Conservation (phyloP, 2,888 invertebrate species). For the Piscicola geometra region DNA sequence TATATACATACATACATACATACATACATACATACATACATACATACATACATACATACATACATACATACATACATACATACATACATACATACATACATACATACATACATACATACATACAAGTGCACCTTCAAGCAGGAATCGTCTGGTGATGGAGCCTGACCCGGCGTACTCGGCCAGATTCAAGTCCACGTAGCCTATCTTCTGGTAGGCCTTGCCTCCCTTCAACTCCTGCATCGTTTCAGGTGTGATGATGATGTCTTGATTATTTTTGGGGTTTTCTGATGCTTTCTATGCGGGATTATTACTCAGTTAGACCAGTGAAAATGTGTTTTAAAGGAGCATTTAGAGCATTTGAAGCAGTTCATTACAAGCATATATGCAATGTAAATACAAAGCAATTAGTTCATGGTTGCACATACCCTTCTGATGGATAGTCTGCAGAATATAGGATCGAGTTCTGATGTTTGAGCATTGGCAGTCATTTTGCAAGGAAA, state of each 20-base stretch:
- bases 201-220: constrained; percentile 85
- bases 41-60: constrained; percentile 19
- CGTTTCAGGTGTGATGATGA: too few species aligned
- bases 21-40: constrained; percentile 14
- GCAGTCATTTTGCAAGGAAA: constrained; percentile 96
- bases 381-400: too few species aligned
- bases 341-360: too few species aligned
- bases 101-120: constrained; percentile 20
- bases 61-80: constrained; percentile 22
- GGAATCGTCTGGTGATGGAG: constrained; percentile 74
- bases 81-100: constrained; percentile 6
- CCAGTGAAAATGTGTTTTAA: too few species aligned
- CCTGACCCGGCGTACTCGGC: constrained; percentile 94
- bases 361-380: too few species aligned
- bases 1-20: constrained; percentile 9
- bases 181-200: constrained; percentile 93
- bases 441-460: constrained; percentile 85
- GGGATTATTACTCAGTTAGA: too few species aligned
- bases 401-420: too few species aligned
- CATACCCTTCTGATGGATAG: constrained; percentile 87
- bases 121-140: constrained; percentile 70
- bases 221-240: constrained; percentile 71
- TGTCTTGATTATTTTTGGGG: too few species aligned
- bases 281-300: too few species aligned
- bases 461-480: constrained; percentile 85